Percentiles rank a stretch among this genome's conserved stretches.
Conservation (phyloP, 2,888 invertebrate genomes). For the Galerucella calmariensis region DNA sequence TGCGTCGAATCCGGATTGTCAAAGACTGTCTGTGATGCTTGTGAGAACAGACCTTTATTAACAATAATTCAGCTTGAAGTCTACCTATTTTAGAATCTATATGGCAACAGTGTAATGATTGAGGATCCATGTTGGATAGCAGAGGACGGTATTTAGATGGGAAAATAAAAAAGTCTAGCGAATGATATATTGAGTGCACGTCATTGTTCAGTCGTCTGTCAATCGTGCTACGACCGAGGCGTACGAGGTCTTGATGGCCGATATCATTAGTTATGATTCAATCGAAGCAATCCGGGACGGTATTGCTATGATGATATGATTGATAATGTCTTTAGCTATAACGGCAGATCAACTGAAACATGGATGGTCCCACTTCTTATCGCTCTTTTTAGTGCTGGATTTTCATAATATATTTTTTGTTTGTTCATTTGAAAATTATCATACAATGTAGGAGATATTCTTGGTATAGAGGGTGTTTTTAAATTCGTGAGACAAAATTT, state of each 20-base stretch:
- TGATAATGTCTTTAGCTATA: conserved; percentile 54
- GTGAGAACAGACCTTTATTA: no score
- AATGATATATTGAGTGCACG: conserved; percentile 55
- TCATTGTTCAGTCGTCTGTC: conserved; percentile 51
- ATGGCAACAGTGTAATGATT: neutral
- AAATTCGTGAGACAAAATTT: no score
- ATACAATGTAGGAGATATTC: no score
- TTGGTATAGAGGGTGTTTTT: no score
- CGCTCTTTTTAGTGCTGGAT: neutral
- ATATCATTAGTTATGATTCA: conserved; percentile 61
- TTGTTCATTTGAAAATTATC: no score
- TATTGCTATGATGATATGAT: conserved; percentile 52
- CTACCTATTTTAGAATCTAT: neutral
- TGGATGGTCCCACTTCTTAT: neutral
- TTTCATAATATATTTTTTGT: no score
- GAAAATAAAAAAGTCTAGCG: conserved; percentile 46
- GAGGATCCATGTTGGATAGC: neutral
- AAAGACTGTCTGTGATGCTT: no score
- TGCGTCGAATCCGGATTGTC: no score
- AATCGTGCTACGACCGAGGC: conserved; percentile 10
- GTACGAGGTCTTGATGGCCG: conserved; percentile 47
- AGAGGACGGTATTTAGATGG: conserved; percentile 40
- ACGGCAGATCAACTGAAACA: conserved; percentile 14
- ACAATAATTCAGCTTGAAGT: neutral
- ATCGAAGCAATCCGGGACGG: conserved; percentile 54